Percentiles rank a stretch among this genome's conserved stretches.
phyloP scores from a whole-genome alignment of 2,113 vertebrate genomes.

The Engystomops pustulosus region DNA sequence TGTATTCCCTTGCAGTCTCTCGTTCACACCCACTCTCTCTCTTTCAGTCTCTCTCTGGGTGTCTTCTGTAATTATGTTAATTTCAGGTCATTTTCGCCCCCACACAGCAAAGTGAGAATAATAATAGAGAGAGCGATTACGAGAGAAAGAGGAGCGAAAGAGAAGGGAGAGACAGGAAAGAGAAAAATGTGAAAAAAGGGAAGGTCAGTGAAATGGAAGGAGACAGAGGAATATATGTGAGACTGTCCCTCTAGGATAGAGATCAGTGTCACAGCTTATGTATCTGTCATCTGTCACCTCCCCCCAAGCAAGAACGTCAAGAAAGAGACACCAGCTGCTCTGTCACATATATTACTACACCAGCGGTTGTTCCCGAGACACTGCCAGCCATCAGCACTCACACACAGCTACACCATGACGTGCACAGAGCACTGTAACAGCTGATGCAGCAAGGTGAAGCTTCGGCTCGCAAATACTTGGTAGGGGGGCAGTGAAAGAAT shows the following conservation, averaged over 20 bases:
- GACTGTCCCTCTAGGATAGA: slow-evolving; percentile 49
- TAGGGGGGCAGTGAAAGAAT: background rate
- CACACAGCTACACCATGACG: slow-evolving; percentile 3
- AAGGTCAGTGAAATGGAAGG: slow-evolving; percentile 34
- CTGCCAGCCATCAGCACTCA: slow-evolving; percentile 36
- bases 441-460: slow-evolving; percentile 28
- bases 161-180: background rate
- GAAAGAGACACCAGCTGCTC: slow-evolving; percentile 55
- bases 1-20: slow-evolving; percentile 6
- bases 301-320: slow-evolving; percentile 49
- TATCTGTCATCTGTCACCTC: slow-evolving; percentile 56
- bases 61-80: slow-evolving; percentile 59
- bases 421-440: background rate
- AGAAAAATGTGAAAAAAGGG: slow-evolving; percentile 18
- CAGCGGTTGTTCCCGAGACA: background rate
- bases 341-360: slow-evolving; percentile 44
- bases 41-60: slow-evolving; percentile 28
- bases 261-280: slow-evolving; percentile 58
- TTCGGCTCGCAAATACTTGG: background rate
- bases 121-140: slow-evolving; percentile 44
- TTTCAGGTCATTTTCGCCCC: slow-evolving; percentile 60
- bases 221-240: slow-evolving; percentile 26
- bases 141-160: background rate
- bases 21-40: slow-evolving; percentile 48
- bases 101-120: slow-evolving; percentile 54